Evolutionary conservation across 2,797 vertebrate species (phyloP).

Genomic region (Crax fasciolata): DNA sequence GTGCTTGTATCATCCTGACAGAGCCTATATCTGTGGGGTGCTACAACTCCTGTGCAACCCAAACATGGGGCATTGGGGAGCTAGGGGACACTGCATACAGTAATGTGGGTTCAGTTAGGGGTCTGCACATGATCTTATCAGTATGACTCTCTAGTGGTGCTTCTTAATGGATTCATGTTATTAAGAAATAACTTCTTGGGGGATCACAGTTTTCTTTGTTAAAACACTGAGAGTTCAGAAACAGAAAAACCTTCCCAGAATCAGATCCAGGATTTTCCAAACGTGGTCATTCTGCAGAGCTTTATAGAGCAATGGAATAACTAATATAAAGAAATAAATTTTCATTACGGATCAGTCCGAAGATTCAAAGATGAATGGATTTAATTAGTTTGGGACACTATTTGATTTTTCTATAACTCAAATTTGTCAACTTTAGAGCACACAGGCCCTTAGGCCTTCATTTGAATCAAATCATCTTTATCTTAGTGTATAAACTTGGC

Average conservation of each 20-base stretch:
- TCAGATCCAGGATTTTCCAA: neutral
- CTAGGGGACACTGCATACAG: rapidly evolving
- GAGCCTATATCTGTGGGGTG: neutral
- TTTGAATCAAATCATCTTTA: slow-evolving; percentile 24
- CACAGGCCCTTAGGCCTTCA: neutral
- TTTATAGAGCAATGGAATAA: neutral
- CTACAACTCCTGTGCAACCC: neutral
- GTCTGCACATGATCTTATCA: neutral
- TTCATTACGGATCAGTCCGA: slow-evolving; percentile 16
- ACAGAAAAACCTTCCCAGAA: neutral
- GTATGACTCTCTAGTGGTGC: neutral
- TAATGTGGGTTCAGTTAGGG: neutral
- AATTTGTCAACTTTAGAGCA: neutral
- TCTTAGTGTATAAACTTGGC: slow-evolving; percentile 34
- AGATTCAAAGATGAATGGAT: slow-evolving; percentile 45
- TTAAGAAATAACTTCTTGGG: neutral
- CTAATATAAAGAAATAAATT: slow-evolving; percentile 23
- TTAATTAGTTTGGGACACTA: slow-evolving; percentile 49
- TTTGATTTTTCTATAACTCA: slow-evolving; percentile 46
- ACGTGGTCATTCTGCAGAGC: neutral
- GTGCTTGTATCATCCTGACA: neutral
- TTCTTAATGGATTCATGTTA: neutral
- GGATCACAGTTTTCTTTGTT: rapidly evolving
- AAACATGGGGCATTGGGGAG: neutral
- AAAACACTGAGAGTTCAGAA: neutral